phyloP scores from a whole-genome alignment of 2,113 vertebrate genomes.

The Protobothrops mucrosquamatus region DNA sequence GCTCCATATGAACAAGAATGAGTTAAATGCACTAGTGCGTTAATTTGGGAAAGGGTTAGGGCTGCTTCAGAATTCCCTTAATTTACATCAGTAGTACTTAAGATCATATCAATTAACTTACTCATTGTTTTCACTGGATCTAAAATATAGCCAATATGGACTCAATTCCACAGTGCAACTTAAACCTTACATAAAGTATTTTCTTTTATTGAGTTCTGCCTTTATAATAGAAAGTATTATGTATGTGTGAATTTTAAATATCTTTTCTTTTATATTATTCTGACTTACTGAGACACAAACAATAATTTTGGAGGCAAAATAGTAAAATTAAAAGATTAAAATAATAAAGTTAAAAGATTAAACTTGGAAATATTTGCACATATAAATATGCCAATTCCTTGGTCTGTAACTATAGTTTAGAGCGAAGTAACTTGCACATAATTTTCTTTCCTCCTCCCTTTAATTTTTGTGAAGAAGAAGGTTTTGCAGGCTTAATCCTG shows the following conservation, averaged over 20 bases:
- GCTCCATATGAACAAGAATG: background rate
- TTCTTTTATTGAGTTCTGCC: background rate
- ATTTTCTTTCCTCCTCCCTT: background rate
- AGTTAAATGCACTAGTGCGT: background rate
- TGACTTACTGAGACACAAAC: background rate
- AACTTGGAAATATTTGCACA: background rate
- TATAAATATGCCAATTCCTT: background rate
- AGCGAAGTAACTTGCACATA: background rate
- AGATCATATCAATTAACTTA: background rate
- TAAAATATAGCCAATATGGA: background rate
- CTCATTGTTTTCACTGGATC: background rate
- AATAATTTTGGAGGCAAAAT: too few species aligned
- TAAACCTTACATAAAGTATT: background rate
- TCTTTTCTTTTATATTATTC: background rate
- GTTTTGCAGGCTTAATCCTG: background rate
- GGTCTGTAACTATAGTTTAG: background rate
- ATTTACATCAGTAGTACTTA: background rate
- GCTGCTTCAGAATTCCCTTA: background rate
- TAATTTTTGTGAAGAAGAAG: background rate
- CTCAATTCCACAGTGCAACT: background rate
- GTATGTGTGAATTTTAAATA: background rate
- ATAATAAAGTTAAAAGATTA: background rate
- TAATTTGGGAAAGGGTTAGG: background rate
- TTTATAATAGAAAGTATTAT: rapidly evolving
- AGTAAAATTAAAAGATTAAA: background rate